Percentiles rank a stretch among this genome's conserved stretches.
Conservation (phyloP, 2,888 invertebrate species). For the Drosophila atroscutellata region DNA sequence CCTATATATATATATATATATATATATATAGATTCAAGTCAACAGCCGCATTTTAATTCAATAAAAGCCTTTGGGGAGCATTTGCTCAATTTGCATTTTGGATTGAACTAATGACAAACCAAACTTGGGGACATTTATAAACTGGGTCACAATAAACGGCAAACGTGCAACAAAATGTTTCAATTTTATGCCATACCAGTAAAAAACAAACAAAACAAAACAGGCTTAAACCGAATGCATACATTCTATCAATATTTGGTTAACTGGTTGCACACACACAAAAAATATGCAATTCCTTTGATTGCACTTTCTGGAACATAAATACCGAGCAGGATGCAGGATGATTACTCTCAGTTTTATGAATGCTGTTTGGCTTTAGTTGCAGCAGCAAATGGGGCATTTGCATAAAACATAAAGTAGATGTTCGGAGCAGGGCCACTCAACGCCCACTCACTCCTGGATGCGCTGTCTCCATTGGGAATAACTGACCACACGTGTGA, state of each 20-base stretch:
- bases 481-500: constrained; percentile 74
- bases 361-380: constrained; percentile 13
- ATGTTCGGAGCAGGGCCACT: background rate
- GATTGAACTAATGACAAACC: background rate
- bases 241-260: constrained; percentile 32
- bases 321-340: constrained; percentile 25
- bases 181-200: background rate
- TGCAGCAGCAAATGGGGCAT: constrained; percentile 20
- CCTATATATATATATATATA: too few relatives aligned
- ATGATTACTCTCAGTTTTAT: constrained; percentile 36
- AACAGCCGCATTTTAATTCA: background rate
- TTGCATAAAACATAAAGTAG: constrained; percentile 20
- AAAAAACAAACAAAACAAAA: background rate
- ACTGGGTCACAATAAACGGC: background rate
- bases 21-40: background rate
- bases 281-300: constrained; percentile 18
- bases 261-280: constrained; percentile 17
- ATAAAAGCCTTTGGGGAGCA: background rate
- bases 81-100: background rate
- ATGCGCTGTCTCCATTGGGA: constrained; percentile 31
- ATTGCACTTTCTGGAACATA: constrained; percentile 18
- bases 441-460: constrained; percentile 10
- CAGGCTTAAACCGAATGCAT: background rate
- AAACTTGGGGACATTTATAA: background rate
- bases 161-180: background rate